Percentiles rank a stretch among this genome's conserved stretches.
Evolutionary conservation across 2,888 invertebrate species (phyloP).

Genomic region (Euphydryas editha): DNA sequence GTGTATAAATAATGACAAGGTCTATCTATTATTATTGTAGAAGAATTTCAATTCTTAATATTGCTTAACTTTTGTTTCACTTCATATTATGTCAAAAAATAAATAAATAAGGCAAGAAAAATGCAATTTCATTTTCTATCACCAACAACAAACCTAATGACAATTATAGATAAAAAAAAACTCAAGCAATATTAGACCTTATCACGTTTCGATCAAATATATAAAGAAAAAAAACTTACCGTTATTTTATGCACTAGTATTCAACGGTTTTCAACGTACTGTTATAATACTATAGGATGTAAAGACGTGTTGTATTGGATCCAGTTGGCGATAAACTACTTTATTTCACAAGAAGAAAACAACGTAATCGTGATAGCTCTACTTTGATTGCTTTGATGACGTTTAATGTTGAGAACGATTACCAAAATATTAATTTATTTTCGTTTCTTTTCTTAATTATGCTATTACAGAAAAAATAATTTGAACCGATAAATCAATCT

Average conservation of each 20-base stretch:
- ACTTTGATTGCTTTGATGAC: slow-evolving; percentile 37
- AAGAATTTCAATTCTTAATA: no score
- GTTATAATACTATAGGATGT: slow-evolving; percentile 22
- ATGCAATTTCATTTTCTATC: neutral
- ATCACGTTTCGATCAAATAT: neutral
- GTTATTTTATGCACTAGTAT: slow-evolving; percentile 33
- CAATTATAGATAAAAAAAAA: slow-evolving; percentile 6
- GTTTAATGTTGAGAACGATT: slow-evolving; percentile 13
- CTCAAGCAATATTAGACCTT: neutral
- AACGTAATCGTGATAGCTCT: slow-evolving; percentile 25
- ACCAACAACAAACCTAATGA: neutral
- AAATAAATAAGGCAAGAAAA: no score
- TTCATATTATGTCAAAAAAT: neutral
- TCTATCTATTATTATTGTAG: no score
- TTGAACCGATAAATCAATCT: no score
- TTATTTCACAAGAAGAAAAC: slow-evolving; percentile 36
- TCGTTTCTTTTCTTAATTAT: neutral
- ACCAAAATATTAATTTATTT: neutral
- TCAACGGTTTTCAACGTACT: slow-evolving; percentile 41
- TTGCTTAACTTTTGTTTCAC: no score
- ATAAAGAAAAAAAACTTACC: slow-evolving; percentile 26
- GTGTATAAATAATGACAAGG: no score
- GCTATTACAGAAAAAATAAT: no score
- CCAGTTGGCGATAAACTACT: slow-evolving; percentile 38
- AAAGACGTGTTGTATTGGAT: slow-evolving; percentile 37